These are phyloP conservation scores for Elegia similella DNA, from an alignment of 2,888 invertebrate species.

Conservation along the genomic window DNA sequence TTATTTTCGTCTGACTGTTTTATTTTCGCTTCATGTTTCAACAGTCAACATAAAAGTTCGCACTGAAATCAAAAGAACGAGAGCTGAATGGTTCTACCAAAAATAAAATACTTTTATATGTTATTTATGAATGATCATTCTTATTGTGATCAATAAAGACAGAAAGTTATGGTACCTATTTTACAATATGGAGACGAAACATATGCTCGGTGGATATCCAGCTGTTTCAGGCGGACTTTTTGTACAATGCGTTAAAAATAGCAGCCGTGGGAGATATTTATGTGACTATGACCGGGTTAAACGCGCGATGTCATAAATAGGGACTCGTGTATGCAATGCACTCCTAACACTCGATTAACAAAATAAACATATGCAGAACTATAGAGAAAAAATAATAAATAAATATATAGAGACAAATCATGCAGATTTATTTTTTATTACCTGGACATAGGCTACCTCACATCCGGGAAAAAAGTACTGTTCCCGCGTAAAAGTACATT, in stretches of 20 bases:
- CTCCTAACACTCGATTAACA: slow-evolving; percentile 24
- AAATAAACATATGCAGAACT: slow-evolving; percentile 11
- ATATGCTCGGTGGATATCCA: slow-evolving; percentile 9
- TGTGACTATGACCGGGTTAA: slow-evolving; percentile 77
- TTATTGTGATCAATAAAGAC: slow-evolving; percentile 8
- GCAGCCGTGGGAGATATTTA: slow-evolving; percentile 69
- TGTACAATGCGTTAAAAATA: slow-evolving; percentile 70
- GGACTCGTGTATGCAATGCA: slow-evolving; percentile 44
- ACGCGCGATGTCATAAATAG: slow-evolving; percentile 60
- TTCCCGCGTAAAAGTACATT: no score
- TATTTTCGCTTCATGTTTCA: background rate
- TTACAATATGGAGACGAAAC: slow-evolving; percentile 14
- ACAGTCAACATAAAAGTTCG: background rate
- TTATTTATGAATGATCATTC: background rate
- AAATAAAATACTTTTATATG: background rate
- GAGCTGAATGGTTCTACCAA: background rate
- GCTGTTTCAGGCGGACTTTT: slow-evolving; percentile 37
- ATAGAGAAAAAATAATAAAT: no score
- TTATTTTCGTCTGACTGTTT: background rate
- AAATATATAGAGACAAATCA: no score
- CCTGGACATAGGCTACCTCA: no score
- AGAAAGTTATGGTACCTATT: slow-evolving; percentile 8
- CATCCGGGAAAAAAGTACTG: no score
- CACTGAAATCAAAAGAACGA: background rate
- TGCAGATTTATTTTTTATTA: no score